Evolutionary conservation across 2,797 vertebrate species (phyloP).

Genomic region (Steatocranus sp.): DNA sequence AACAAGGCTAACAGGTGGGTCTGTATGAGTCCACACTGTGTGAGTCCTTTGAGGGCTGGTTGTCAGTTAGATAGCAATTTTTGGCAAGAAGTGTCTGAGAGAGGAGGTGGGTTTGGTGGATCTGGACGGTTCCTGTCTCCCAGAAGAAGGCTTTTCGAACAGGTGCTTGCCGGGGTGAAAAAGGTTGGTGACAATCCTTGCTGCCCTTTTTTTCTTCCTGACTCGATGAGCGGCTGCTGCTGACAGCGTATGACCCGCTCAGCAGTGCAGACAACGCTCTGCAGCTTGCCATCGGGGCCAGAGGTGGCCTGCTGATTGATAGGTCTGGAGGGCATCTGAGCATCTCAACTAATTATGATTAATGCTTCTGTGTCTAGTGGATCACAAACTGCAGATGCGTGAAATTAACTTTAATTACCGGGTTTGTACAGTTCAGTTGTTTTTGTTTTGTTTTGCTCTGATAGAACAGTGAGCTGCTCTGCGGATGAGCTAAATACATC

Average conservation of each 20-base stretch:
- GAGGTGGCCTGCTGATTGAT: conserved; percentile 55
- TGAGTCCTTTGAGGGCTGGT: background rate
- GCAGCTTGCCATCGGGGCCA: conserved; percentile 9
- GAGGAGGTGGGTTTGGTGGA: conserved; percentile 14
- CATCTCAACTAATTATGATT: conserved; percentile 71
- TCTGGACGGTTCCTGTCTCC: background rate
- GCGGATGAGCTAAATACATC: conserved; percentile 26
- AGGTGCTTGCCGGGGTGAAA: conserved; percentile 21
- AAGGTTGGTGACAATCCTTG: conserved; percentile 7
- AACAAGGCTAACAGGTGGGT: background rate
- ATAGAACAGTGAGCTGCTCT: conserved; percentile 19
- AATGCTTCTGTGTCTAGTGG: conserved; percentile 53
- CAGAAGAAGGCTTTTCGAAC: background rate
- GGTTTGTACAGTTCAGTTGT: conserved; percentile 57
- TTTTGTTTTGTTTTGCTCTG: conserved; percentile 58
- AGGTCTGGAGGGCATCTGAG: conserved; percentile 60
- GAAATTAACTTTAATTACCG: conserved; percentile 74
- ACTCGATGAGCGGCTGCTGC: background rate
- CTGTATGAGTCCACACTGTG: background rate
- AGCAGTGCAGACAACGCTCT: background rate
- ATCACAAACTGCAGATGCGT: conserved; percentile 69
- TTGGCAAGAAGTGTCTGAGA: conserved; percentile 5
- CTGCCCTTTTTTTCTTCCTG: conserved; percentile 3
- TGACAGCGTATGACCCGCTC: conserved; percentile 31
- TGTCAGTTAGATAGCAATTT: conserved; percentile 7